phyloP scores from a whole-genome alignment of 2,797 vertebrate species.

The Tauraco hartlaubi region DNA sequence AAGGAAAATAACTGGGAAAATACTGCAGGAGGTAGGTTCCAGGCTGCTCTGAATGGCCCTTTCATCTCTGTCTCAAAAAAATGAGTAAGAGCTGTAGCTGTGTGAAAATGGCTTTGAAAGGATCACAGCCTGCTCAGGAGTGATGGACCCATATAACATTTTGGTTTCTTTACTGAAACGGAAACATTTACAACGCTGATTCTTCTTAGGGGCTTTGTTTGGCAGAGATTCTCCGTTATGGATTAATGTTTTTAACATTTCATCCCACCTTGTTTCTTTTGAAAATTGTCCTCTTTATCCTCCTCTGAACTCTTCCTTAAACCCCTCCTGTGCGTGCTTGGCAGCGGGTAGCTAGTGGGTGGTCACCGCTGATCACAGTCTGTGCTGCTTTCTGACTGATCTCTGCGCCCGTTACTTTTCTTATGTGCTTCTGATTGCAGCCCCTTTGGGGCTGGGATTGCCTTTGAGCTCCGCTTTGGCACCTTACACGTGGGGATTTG shows the following conservation, averaged over 20 bases:
- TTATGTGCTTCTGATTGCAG: background rate
- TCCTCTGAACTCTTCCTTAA: background rate
- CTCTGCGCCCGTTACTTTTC: background rate
- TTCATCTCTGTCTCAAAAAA: conserved; percentile 42
- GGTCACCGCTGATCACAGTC: background rate
- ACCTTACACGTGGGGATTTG: fast-evolving
- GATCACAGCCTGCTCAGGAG: background rate
- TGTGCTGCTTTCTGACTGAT: background rate
- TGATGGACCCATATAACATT: background rate
- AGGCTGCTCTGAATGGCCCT: conserved; percentile 47
- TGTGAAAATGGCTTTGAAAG: background rate
- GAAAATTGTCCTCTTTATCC: background rate
- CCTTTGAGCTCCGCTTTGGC: background rate
- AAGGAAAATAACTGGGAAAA: conserved; percentile 48
- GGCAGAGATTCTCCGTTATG: background rate
- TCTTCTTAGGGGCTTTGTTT: background rate
- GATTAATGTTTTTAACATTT: background rate
- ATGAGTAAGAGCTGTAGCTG: background rate
- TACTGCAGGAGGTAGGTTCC: background rate
- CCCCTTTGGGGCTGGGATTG: background rate
- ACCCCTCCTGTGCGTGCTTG: background rate
- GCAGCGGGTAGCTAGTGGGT: background rate
- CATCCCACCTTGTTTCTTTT: background rate
- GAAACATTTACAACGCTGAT: background rate
- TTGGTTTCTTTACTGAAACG: background rate